Evolutionary conservation across 2,797 vertebrate genomes (phyloP).

Genomic region (Telmatherina bonti): DNA sequence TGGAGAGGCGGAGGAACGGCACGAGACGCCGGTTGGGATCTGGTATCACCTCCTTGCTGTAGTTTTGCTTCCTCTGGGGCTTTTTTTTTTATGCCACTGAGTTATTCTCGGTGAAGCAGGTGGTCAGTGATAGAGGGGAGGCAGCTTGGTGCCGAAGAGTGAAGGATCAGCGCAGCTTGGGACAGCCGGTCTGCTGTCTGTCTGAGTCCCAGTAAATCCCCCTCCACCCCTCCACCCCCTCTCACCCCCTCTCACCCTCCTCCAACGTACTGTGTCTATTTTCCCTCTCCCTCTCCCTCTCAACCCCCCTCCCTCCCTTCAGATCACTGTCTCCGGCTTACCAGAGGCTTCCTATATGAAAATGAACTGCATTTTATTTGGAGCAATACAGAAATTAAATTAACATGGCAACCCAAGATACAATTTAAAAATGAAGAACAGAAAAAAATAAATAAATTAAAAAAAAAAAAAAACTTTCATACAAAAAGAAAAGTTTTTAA

Average conservation of each 20-base stretch:
- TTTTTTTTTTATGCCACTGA: constrained; percentile 5
- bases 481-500: no score
- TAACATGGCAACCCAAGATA: background rate
- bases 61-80: background rate
- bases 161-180: constrained; percentile 75
- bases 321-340: constrained; percentile 48
- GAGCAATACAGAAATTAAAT: background rate
- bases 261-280: constrained; percentile 50
- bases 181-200: constrained; percentile 79
- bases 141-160: constrained; percentile 56
- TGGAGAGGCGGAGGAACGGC: constrained; percentile 3
- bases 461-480: no score
- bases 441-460: no score
- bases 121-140: constrained; percentile 57
- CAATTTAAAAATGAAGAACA: background rate
- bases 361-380: constrained; percentile 18
- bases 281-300: constrained; percentile 53
- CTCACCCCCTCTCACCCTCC: constrained; percentile 46
- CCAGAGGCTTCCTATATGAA: constrained; percentile 35
- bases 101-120: constrained; percentile 71
- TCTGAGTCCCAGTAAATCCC: constrained; percentile 72
- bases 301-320: constrained; percentile 48
- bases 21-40: background rate
- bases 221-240: constrained; percentile 32
- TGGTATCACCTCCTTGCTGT: constrained; percentile 7